Percentiles rank a stretch among this genome's conserved stretches.
These are phyloP conservation scores for Mamestra configurata DNA, from an alignment of 1,140 invertebrate genomes.

Conservation along the genomic window DNA sequence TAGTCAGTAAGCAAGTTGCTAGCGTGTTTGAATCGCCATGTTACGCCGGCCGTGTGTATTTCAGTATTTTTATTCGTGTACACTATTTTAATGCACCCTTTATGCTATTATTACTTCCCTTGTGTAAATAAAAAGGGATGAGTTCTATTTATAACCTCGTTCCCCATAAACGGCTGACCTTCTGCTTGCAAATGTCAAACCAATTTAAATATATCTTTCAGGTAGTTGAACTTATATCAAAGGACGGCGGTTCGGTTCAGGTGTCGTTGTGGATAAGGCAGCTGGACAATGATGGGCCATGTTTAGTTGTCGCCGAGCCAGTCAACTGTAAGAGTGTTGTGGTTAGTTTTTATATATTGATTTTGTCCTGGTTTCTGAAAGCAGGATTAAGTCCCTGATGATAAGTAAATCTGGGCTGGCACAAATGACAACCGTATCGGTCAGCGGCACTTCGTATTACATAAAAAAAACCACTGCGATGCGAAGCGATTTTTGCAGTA, in stretches of 20 bases:
- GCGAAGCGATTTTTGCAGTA: too few species aligned
- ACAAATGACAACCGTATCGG: too few species aligned
- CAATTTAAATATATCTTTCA: conserved; percentile 57
- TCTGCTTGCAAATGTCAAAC: background rate
- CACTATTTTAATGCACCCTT: background rate
- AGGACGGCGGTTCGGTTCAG: conserved; percentile 87
- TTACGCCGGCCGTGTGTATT: too few species aligned
- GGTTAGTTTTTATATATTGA: conserved; percentile 66
- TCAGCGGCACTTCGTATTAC: too few species aligned
- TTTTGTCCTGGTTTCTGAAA: too few species aligned
- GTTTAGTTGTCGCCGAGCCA: conserved; percentile 90
- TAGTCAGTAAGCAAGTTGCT: too few species aligned
- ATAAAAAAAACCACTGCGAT: too few species aligned
- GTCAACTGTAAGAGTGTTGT: conserved; percentile 87
- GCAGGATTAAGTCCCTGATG: too few species aligned
- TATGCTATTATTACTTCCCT: background rate
- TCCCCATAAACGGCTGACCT: background rate
- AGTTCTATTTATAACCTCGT: background rate
- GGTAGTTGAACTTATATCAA: conserved; percentile 89
- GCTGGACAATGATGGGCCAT: conserved; percentile 88
- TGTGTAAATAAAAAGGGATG: background rate
- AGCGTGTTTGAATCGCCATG: too few species aligned
- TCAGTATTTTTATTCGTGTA: background rate
- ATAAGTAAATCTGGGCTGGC: too few species aligned
- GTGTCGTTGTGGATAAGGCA: conserved; percentile 90